These are phyloP conservation scores for Trinectes maculatus DNA, from an alignment of 2,113 vertebrate genomes.

Conservation along the genomic window DNA sequence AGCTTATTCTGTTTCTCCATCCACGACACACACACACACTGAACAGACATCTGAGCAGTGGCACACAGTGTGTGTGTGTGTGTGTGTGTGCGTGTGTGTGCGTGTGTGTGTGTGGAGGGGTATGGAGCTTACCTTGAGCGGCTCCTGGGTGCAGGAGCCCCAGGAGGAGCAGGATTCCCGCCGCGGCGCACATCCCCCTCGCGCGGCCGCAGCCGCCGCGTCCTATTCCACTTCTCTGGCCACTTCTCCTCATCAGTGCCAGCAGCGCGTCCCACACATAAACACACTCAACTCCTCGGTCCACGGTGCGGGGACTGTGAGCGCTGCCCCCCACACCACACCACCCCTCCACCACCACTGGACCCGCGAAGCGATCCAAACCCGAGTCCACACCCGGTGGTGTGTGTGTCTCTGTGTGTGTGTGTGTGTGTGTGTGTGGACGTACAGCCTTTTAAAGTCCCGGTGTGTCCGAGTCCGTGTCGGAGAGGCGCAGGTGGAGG, in stretches of 20 bases:
- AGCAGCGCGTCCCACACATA: slow-evolving; percentile 51
- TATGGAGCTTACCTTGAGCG: slow-evolving; percentile 86
- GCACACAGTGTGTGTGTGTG: no score
- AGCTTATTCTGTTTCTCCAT: no score
- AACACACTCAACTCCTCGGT: slow-evolving; percentile 64
- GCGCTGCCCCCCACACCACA: background rate
- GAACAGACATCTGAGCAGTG: no score
- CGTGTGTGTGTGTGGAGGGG: background rate
- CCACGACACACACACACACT: no score
- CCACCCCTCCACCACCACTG: slow-evolving; percentile 23
- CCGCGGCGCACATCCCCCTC: slow-evolving; percentile 85
- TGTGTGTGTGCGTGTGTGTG: no score
- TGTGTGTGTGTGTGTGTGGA: no score
- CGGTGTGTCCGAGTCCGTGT: slow-evolving; percentile 25
- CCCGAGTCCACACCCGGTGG: background rate
- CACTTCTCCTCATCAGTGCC: slow-evolving; percentile 87
- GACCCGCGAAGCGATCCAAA: slow-evolving; percentile 31
- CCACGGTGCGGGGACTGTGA: slow-evolving; percentile 35
- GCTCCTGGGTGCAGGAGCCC: slow-evolving; percentile 83
- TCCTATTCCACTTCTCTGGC: slow-evolving; percentile 87
- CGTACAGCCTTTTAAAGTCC: slow-evolving; percentile 35
- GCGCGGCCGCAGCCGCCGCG: slow-evolving; percentile 78
- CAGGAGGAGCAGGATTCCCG: slow-evolving; percentile 86
- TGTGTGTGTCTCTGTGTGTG: no score
- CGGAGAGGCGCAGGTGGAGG: slow-evolving; percentile 39